These are phyloP conservation scores for Drosophila subsilvestris DNA, from an alignment of 2,888 invertebrate genomes.

Conservation along the genomic window DNA sequence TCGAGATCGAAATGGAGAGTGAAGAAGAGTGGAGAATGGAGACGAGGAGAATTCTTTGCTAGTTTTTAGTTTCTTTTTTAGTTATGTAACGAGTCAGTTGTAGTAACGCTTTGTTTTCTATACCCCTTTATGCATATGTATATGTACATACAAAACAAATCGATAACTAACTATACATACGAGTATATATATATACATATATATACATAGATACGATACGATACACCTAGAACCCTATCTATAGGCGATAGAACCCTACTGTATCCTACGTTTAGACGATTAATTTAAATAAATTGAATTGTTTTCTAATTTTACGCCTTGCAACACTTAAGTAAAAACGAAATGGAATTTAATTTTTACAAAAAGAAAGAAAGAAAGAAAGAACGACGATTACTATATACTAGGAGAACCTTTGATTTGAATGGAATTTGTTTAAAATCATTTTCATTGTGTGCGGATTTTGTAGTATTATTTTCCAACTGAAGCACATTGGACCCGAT, in stretches of 20 bases:
- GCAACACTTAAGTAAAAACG: conserved; percentile 62
- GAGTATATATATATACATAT: conserved; percentile 6
- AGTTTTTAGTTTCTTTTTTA: conserved; percentile 69
- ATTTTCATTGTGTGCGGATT: conserved; percentile 66
- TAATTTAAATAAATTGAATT: conserved; percentile 76
- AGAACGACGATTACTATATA: not conserved
- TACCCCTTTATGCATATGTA: conserved; percentile 49
- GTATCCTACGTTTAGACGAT: conserved; percentile 55
- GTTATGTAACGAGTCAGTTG: conserved; percentile 71
- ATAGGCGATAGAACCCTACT: conserved; percentile 37
- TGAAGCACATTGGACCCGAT: conserved; percentile 56
- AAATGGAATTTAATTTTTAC: conserved; percentile 50
- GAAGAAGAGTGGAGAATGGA: conserved; percentile 9
- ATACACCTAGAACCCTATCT: conserved; percentile 25
- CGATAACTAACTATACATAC: conserved; percentile 34
- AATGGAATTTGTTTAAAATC: conserved; percentile 53
- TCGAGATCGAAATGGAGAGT: not conserved
- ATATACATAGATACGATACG: conserved; percentile 2
- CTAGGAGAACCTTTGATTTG: conserved; percentile 32
- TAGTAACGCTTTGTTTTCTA: conserved; percentile 72
- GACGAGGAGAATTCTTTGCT: conserved; percentile 63
- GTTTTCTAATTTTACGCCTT: conserved; percentile 78
- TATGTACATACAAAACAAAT: conserved; percentile 49
- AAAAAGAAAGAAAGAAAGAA: conserved; percentile 8
- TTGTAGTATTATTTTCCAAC: conserved; percentile 79